A percentile compares a stretch with the other conserved stretches of the same genome.
These are phyloP conservation scores for Drosophila parabipectinata DNA, from an alignment of 1,140 invertebrate species.

Conservation along the genomic window DNA sequence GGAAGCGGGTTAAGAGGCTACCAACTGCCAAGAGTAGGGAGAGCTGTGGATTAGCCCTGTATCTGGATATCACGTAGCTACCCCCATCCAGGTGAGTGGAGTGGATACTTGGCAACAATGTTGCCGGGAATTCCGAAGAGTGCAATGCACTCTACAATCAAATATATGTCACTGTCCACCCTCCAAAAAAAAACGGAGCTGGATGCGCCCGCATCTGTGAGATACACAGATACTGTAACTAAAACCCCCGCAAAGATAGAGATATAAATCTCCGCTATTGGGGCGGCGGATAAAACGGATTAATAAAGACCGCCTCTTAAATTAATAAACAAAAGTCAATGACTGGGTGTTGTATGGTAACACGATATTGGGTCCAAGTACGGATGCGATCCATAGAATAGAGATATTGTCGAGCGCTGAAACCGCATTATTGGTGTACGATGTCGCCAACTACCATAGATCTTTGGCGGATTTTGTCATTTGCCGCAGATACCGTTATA, in stretches of 20 bases:
- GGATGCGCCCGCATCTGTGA: conserved; percentile 30
- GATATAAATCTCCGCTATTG: conserved; percentile 45
- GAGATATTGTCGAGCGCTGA: conserved; percentile 18
- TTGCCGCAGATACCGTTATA: conserved; percentile 37
- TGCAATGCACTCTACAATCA: conserved; percentile 35
- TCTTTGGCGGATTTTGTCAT: conserved; percentile 19
- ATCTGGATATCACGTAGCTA: conserved; percentile 19
- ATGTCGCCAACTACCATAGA: conserved; percentile 29
- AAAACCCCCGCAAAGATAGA: conserved; percentile 13
- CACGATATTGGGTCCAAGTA: conserved; percentile 73
- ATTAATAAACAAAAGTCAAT: conserved; percentile 64
- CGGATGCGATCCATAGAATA: conserved; percentile 25
- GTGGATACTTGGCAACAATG: conserved; percentile 35
- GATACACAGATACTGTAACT: conserved; percentile 10
- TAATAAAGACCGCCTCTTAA: conserved; percentile 31
- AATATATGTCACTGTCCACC: conserved; percentile 41
- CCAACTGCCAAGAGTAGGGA: conserved; percentile 6
- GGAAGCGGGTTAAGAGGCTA: conserved; percentile 27
- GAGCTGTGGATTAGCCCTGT: conserved; percentile 25
- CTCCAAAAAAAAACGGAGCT: conserved; percentile 2
- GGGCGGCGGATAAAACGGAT: conserved; percentile 49
- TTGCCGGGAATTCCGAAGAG: conserved; percentile 30
- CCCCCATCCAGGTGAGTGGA: conserved; percentile 61
- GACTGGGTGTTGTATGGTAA: conserved; percentile 35
- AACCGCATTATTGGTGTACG: conserved; percentile 55